A percentile compares a stretch with the other conserved stretches of the same genome.
Evolutionary conservation across 2,888 invertebrate genomes (phyloP).

Genomic region (Xylophagus ater): DNA sequence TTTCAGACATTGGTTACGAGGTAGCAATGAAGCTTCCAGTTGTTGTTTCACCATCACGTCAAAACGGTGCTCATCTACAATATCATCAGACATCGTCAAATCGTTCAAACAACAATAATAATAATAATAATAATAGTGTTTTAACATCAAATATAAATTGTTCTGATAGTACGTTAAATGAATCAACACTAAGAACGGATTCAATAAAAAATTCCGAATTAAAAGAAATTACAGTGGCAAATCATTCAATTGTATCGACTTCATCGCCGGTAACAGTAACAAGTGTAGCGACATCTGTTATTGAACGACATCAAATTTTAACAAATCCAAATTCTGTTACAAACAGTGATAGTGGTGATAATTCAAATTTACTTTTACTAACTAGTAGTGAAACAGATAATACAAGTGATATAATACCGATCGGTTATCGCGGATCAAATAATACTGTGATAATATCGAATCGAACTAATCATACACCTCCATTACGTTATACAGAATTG

Average conservation of each 20-base stretch:
- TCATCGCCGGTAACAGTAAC: conserved; percentile 2
- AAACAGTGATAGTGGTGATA: conserved; percentile 14
- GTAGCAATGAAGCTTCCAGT: conserved; percentile 20
- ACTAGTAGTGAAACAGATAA: conserved; percentile 12
- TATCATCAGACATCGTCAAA: too few relatives aligned
- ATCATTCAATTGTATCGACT: conserved; percentile 9
- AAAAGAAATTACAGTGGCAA: too few relatives aligned
- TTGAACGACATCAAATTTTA: conserved; percentile 7
- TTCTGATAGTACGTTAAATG: not conserved
- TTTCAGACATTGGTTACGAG: conserved; percentile 18
- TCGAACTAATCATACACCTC: conserved; percentile 11
- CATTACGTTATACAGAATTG: conserved; percentile 15
- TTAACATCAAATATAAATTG: conserved; percentile 1
- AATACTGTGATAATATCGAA: conserved; percentile 35
- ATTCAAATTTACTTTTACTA: conserved; percentile 17
- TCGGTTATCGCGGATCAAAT: conserved; percentile 33
- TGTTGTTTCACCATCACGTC: conserved; percentile 18
- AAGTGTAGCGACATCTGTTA: conserved; percentile 11
- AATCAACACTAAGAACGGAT: conserved; percentile 3
- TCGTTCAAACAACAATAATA: too few relatives aligned
- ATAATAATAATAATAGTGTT: too few relatives aligned
- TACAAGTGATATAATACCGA: conserved; percentile 22
- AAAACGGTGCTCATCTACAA: conserved; percentile 14
- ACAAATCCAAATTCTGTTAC: conserved; percentile 6
- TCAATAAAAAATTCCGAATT: too few relatives aligned